Evolutionary conservation across 2,888 invertebrate species (phyloP), one percentile per base, ranked within the genome.

Genomic region (Ophion ventricosus): DNA sequence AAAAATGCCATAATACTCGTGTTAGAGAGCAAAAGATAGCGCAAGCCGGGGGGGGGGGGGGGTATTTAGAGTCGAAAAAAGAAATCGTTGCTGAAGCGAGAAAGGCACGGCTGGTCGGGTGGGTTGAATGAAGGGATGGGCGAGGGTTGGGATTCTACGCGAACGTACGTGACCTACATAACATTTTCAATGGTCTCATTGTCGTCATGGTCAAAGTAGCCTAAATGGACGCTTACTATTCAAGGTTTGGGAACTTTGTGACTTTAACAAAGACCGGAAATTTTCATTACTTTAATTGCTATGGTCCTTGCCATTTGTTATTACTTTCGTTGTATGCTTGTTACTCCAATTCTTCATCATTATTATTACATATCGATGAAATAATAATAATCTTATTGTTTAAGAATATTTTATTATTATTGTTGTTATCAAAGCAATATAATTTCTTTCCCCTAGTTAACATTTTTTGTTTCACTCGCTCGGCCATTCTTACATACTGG

Each of bases 81-180:
- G 26, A n/a, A 61, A 61, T 23, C 20, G 64, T 49, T n/a, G 67
- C 43, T 59, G 63, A 29, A 75, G 43, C 59, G 69, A 74, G 63
- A 56, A n/a, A 49, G 17, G 29, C 17, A 49, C 20, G 66, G 64
- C 61, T 43, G 74, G 63, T 20, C 23, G 35, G 67, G 67, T 35
- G 61, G 63, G 80, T 83, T 72, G 76, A 11, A 23, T 11, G n/a
- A 59, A 59, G 14, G 75, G 80, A 73, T 40, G 83, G 77, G 74
- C 56, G 56, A 75, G 70, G 17, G 83, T 64, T n/a, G 73, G 64
- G 77, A 80, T 79, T 11, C 40, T 81, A 76, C 80, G 79, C 70
- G 72, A 81, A 67, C 83, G 80, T 86, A 85, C 79, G 83, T 85
- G 86, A 86, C 86, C 86, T 80, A 86, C 79, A 86, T 86, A 83